Conservation (phyloP, 2,888 invertebrate genomes). For the Meghimatium bilineatum region DNA sequence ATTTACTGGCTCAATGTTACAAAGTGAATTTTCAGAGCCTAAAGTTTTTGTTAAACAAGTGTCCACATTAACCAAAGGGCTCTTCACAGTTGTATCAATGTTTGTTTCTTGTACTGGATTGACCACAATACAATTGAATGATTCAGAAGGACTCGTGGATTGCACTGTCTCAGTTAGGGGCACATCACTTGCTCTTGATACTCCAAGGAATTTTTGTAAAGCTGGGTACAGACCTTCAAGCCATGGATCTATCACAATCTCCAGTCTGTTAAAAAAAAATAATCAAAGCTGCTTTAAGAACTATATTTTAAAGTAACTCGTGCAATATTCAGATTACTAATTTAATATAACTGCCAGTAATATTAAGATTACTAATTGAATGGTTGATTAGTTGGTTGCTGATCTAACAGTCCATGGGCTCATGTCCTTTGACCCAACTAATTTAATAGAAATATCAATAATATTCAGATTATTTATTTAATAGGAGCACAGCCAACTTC, state of each 20-base stretch:
- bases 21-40: not conserved
- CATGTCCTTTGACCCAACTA: no score
- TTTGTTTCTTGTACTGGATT: not conserved
- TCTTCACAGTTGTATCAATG: not conserved
- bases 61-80: not conserved
- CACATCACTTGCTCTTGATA: not conserved
- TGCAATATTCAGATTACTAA: no score
- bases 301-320: not conserved
- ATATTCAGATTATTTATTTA: no score
- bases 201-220: slow-evolving; percentile 64
- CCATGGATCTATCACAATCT: slow-evolving; percentile 80
- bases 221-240: slow-evolving; percentile 78
- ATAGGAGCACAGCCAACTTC: no score
- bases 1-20: not conserved
- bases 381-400: no score
- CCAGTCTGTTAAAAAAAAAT: slow-evolving; percentile 74
- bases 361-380: no score
- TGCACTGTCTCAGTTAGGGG: slow-evolving; percentile 25
- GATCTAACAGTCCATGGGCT: no score
- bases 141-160: not conserved
- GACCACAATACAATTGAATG: not conserved
- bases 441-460: no score
- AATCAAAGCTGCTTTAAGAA: no score
- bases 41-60: not conserved
- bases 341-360: no score